Base-by-base conservation (phyloP, 1,140 invertebrate genomes). In the Psilanteris sp. region DNA sequence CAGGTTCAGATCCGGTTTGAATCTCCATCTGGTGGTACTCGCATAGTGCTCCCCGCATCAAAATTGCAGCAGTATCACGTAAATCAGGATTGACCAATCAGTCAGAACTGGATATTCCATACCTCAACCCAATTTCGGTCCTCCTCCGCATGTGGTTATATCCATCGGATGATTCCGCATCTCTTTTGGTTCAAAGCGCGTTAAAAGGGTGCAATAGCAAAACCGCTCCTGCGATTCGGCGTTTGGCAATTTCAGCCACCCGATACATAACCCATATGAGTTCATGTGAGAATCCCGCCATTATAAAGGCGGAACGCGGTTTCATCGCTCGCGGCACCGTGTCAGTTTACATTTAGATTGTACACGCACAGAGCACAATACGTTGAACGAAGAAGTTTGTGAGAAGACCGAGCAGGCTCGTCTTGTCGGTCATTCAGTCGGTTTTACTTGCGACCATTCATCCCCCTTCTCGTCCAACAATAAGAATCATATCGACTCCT, bases 401-500 rank as follows among this genome's bases (percentile, higher is more conserved):
- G 64, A 75, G 72, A 75, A 67, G 39, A 57, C 26, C 62, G 8
- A 37, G 9, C 10, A 7, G 20, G 41, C 37, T 59, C 26, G 57
- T 61, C 61, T 54, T 37, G 52, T 50, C 24, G 64, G 55, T 55
- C 62, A 64, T 57, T 64, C 36, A 62, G 44, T 54, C 37, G 54
- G 48, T 64, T 50, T 57, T 72, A 39, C 50, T 62, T 41, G 57
- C 50, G 52, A 27, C 59, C 50, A 73, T 74, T 74, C 44, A 61
- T 66, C 52, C 37, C 54, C 36, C 15, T 52, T 59, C 31, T 31
- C 4, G 15, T 9, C 8, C 27, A 16, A 67, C 62, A 74, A 74
- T 67, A 39, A 62, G 62, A 61, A 74, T 67, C 46, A 44, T 74
- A 67, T 67, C 71, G 54, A 74, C 71, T 74, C 54, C 54, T 67